Evolutionary conservation across 2,113 vertebrate species (phyloP), one percentile per base, ranked within the genome.

Genomic region (Uropsilus gracilis): DNA sequence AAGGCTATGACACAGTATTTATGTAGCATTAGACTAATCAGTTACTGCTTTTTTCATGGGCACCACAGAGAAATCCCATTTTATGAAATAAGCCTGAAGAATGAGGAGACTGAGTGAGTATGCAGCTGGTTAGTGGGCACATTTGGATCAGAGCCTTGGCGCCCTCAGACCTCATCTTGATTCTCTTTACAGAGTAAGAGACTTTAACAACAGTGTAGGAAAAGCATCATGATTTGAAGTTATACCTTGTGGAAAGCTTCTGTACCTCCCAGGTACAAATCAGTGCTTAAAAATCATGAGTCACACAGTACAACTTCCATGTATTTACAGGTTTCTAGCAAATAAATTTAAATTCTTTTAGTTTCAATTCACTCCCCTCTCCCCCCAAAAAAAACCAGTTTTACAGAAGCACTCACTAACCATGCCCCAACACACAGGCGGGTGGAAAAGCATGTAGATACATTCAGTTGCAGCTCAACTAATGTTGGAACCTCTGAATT

Each of bases 321-420:
- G 69, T 17, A 93, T 55, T 69, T 30, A 44, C 57, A 91, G 32
- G 86, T 7, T 24, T 39, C 59, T 72, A 55, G 61, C 30, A 77
- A 88, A 75, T 83, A 84, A 94, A 95, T 57, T 28, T 53, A 96
- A 96, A 20, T 64, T 59, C 28, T 32, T 78, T 86, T 26, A 6
- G 73, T 86, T 97, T 90, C 84, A 85, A 85, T 90, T 97, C n/a
- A n/a, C n/a, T n/a, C n/a, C n/a, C n/a, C n/a, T 94, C 73, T 94
- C 75, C n/a, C n/a, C n/a, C n/a, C n/a, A n/a, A n/a, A n/a, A 50
- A 66, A 77, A 69, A 85, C 69, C 10, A 4, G 77, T 46, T 88
- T 84, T 44, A 57, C 6, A 46, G 94, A 95, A 93, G 39, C 46
- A 48, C 69, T 39, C 1, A 12, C 46, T 26, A 44, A 44, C 50